Base-by-base conservation (phyloP, 2,888 invertebrate genomes). In the Selenia dentaria region DNA sequence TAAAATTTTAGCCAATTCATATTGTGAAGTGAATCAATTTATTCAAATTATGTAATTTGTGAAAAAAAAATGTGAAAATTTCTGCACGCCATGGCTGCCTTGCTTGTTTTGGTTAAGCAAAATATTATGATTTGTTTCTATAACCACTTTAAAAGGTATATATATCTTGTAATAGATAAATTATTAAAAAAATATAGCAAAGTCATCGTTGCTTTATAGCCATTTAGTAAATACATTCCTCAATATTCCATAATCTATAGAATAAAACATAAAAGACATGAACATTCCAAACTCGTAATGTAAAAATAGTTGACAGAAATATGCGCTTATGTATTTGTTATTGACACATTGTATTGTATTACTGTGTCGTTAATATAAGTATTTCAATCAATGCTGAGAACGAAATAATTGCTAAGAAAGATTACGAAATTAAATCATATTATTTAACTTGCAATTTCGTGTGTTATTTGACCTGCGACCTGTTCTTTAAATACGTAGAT, bases 361-460 rank as follows among this genome's bases (percentile, higher is more conserved):
- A 72, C 74, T 70, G 81, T 83, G 80, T 84, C 83, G 35, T 83
- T 73, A 79, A 76, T 82, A 75, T 87, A 85, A 82, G 81, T 83
- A 85, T 79, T 83, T 80, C 79, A 79, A 87, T 80, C 79, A 79
- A 87, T 79, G 88, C 88, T 85, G 87, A 85, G 74, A 85, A 86
- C 82, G 84, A 88, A 89, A 87, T 86, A 88, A 86, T 80, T 85
- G 88, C 88, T 89, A 90, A 88, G 89, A 89, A 83, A 86, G 83
- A 87, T 87, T 87, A 89, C 82, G 82, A 85, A 89, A 90, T 88
- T 89, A 89, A 89, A 89, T 83, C 85, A 87, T 90, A 90, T 89
- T 89, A 90, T 90, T 90, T 89, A 89, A 90, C 88, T 88, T 84
- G 88, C 83, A 72, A 44, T 59, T 48, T 52, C 62, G 63, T 67